Evolutionary conservation across 2,888 invertebrate genomes (phyloP), one percentile per base, ranked within the genome.

Genomic region (Campoplex capitator): DNA sequence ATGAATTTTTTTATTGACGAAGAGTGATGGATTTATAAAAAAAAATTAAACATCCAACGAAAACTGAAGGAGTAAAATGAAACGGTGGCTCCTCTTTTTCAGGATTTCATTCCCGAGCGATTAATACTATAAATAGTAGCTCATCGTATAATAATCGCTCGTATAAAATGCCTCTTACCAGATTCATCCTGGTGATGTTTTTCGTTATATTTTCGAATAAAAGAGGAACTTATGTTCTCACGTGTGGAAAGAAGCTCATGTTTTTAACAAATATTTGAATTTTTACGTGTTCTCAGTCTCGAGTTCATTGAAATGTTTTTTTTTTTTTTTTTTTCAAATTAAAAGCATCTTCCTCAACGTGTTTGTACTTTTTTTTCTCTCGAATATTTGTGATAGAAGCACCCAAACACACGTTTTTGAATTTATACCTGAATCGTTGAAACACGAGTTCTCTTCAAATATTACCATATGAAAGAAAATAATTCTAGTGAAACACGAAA

Each of bases 391-490:
- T 18, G 7, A 51, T 7, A 56, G 23, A 28, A 9, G 2, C 28
- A 2, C 23, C n/a, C 8, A 56, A 58, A 11, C 13, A 13, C 28
- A 58, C 1, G 1, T 28, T 58, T 58, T 9, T 58, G 4, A 58
- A 58, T 32, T n/a, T 1, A 32, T n/a, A 9, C 7, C 23, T 32
- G 48, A 45, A 28, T 7, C 4, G 11, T 71, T 48, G 48, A 48
- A 71, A 71, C 7, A 18, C 8, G 16, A 62, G 9, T 16, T 73
- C 35, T 65, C 35, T 32, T 23, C 9, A 42, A 65, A 58, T 58
- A 13, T 48, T 51, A 23, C 70, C 28, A 62, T n/a, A 38, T 54
- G 42, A 42, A 76, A 68, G 58, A 11, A 23, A 82, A 28, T 35
- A 35, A 35, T 58, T 11, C 38, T 45, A 23, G 32, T n/a, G 45